A percentile compares a stretch with the other conserved stretches of the same genome.
Evolutionary conservation across 1,140 invertebrate genomes (phyloP).

Genomic region (Drosophila varians): DNA sequence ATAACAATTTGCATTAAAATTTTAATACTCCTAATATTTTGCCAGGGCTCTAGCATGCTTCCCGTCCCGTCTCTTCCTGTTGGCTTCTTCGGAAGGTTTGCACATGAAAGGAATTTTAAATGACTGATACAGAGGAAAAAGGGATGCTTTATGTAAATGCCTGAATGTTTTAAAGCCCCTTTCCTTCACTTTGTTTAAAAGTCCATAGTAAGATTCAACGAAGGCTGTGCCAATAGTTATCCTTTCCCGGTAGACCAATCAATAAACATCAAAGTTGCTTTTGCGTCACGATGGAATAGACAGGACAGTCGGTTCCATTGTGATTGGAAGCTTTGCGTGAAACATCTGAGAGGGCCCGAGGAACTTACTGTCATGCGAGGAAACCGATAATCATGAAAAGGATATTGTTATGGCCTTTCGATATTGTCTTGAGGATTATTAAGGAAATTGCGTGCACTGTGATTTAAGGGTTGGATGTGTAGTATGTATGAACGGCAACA

Average conservation of each 20-base stretch:
- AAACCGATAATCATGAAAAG: conserved; percentile 81
- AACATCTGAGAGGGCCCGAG: not conserved
- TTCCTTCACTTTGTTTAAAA: not conserved
- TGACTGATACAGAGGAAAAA: conserved; percentile 31
- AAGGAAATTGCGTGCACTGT: conserved; percentile 79
- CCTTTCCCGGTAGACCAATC: conserved; percentile 66
- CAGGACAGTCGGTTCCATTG: conserved; percentile 30
- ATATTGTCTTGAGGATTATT: conserved; percentile 83
- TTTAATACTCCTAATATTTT: conserved; percentile 79
- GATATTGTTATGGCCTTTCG: conserved; percentile 81
- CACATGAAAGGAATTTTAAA: conserved; percentile 78
- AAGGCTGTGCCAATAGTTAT: conserved; percentile 27
- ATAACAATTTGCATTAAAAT: conserved; percentile 81
- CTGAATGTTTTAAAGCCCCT: conserved; percentile 11
- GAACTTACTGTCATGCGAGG: conserved; percentile 39
- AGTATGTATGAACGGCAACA: conserved; percentile 72
- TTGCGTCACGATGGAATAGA: conserved; percentile 53
- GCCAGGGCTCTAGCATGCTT: conserved; percentile 48
- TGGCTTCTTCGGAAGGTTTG: conserved; percentile 53
- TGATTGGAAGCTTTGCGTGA: conserved; percentile 16
- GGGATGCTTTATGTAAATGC: conserved; percentile 8
- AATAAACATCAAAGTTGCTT: conserved; percentile 71
- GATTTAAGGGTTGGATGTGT: conserved; percentile 82
- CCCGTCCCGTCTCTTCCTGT: conserved; percentile 5
- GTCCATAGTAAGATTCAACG: not conserved